phyloP scores from a whole-genome alignment of 2,113 vertebrate species.

The rabbit (Oryctolagus cuniculus) region mOryCun1.1 NC_091438.1:99487501-99488000 shows the following conservation, averaged over 20 bases:
- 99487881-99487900: constrained; percentile 61
- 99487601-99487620: constrained; percentile 14
- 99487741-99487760: constrained; percentile 75
- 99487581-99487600: constrained; percentile 59
- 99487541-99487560: constrained; percentile 33
- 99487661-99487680: constrained; percentile 64
- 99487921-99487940: constrained; percentile 80
- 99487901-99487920: constrained; percentile 76
- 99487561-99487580: constrained; percentile 64
- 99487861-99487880: constrained; percentile 74
- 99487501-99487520: background rate
- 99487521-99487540: constrained; percentile 17
- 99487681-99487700: constrained; percentile 78
- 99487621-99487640: background rate
- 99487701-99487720: constrained; percentile 59
- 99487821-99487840: constrained; percentile 78
- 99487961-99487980: background rate
- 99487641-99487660: constrained; percentile 45
- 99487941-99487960: constrained; percentile 62
- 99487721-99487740: constrained; percentile 57
- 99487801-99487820: constrained; percentile 86
- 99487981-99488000: background rate
- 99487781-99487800: constrained; percentile 84
- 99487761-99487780: constrained; percentile 77
- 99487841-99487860: constrained; percentile 70